A percentile compares a stretch with the other conserved stretches of the same genome.
These are phyloP conservation scores for Diarsia mendica DNA, from an alignment of 2,888 invertebrate species.

Conservation along the genomic window DNA sequence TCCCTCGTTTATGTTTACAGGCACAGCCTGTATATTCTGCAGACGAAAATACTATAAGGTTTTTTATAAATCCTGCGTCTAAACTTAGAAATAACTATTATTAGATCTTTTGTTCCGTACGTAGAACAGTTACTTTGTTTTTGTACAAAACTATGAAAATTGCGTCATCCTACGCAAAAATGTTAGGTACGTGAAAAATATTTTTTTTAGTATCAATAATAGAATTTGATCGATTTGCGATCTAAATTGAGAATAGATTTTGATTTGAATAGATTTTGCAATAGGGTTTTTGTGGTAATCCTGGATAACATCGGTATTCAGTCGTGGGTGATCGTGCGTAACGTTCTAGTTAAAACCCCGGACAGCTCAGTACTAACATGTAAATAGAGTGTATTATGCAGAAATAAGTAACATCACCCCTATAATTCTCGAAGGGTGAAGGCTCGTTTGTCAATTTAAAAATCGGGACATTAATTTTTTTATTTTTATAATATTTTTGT, in stretches of 20 bases:
- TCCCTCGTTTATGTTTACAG: not conserved
- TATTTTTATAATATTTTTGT: too few relatives aligned
- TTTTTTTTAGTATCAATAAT: constrained; percentile 29
- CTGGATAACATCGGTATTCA: too few relatives aligned
- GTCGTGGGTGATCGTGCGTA: too few relatives aligned
- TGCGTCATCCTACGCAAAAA: constrained; percentile 36
- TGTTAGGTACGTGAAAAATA: not conserved
- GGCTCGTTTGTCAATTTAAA: too few relatives aligned
- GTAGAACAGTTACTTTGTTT: constrained; percentile 24
- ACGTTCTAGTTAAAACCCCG: too few relatives aligned
- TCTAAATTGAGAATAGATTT: constrained; percentile 6
- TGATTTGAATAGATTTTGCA: constrained; percentile 10
- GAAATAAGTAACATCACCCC: too few relatives aligned
- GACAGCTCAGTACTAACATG: too few relatives aligned
- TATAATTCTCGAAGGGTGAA: too few relatives aligned
- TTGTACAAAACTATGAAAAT: constrained; percentile 35
- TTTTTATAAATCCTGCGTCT: constrained; percentile 57
- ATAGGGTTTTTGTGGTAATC: constrained; percentile 29
- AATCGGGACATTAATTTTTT: too few relatives aligned
- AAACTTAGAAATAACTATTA: constrained; percentile 49
- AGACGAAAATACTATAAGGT: constrained; percentile 54
- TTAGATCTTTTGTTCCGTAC: constrained; percentile 9
- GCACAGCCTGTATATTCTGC: constrained; percentile 25
- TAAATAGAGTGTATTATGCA: too few relatives aligned
- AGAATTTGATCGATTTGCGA: constrained; percentile 47